Evolutionary conservation across 1,140 invertebrate genomes (phyloP), one percentile per base, ranked within the genome.

Genomic region (Leptopilina clavipes): DNA sequence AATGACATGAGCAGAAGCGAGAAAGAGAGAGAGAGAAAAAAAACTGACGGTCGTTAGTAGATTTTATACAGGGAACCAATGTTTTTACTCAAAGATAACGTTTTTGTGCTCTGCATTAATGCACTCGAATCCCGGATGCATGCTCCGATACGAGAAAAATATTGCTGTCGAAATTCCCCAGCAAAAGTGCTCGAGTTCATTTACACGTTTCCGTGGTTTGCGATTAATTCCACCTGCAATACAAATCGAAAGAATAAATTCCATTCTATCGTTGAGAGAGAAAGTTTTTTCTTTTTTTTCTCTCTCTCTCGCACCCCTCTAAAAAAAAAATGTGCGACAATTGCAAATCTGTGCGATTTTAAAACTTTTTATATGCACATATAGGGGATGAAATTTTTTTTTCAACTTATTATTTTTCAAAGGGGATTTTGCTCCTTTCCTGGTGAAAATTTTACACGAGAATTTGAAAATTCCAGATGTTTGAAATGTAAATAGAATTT

Each of bases 21-120:
- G 25, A 31, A 31, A 31, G 25, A 31, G 25, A 31, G 25, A 31
- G 1, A 31, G 25, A 31, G 25, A 31, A 31, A 65, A 65, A 22
- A 65, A 22, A 65, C 10, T 12, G 12, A 14, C 56, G 22, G 56
- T 65, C 22, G 19, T 65, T 65, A 65, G 56, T 65, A 65, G 56
- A 31, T 65, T 65, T 65, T 65, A 65, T 65, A 65, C 56, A 9
- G 72, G 81, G 9, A 79, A 75, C 83, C 82, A 83, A 78, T 83
- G 83, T 85, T 80, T 79, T 75, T 75, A 79, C 65, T 78, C 76
- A 72, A 82, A 86, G 85, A 85, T 84, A 85, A 86, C 81, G 79
- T 76, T 84, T 85, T 83, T 77, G 59, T 59, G 65, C 75, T 52
- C 44, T 44, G 73, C 45, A 52, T 40, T 81, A 81, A 83, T 84